Evolutionary conservation across 2,888 invertebrate genomes (phyloP), one percentile per base, ranked within the genome.

Genomic region (Perizoma flavofasciatum): DNA sequence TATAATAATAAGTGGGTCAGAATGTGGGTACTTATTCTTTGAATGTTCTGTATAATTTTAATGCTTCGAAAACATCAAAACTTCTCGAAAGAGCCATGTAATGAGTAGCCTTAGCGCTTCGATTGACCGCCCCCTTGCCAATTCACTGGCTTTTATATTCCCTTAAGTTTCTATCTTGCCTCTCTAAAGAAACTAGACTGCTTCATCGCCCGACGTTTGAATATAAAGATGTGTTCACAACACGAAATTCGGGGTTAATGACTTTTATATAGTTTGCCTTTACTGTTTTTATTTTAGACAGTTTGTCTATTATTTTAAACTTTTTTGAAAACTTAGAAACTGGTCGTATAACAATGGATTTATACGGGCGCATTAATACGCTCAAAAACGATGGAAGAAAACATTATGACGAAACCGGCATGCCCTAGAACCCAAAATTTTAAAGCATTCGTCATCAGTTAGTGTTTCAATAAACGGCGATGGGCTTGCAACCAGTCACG

Each of bases 31-130:
- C 7, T 6, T 7, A 8, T 2, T 45, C 45, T 11, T 32, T 32
- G 32, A 37, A 37, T 6, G 5, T 45, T 6, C 33, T 9, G 0
- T 9, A 34, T 6, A 40, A 22, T 45, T 49, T 53, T 34, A 46
- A 50, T 32, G 32, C 9, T 54, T 61, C 48, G 33, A 46, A 55
- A 52, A 65, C 70, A 65, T 69, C 67, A 65, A 64, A 68, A 69
- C 60, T 69, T 68, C 63, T 71, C 75, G 76, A 58, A 75, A 41
- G 46, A 34, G 61, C 45, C 75, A 67, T 77, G 83, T 89, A 90
- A 90, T 89, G 89, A 89, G 86, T 81, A 80, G 82, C 80, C 83
- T 83, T 83, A 77, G 73, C 81, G 88, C 78, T 85, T 90, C 86
- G 78, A 89, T 89, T 89, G 89, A 88, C 89, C 87, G 83, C 83